These are phyloP conservation scores for Sisyra nigra DNA, from an alignment of 2,888 invertebrate genomes.

Conservation along the genomic window DNA sequence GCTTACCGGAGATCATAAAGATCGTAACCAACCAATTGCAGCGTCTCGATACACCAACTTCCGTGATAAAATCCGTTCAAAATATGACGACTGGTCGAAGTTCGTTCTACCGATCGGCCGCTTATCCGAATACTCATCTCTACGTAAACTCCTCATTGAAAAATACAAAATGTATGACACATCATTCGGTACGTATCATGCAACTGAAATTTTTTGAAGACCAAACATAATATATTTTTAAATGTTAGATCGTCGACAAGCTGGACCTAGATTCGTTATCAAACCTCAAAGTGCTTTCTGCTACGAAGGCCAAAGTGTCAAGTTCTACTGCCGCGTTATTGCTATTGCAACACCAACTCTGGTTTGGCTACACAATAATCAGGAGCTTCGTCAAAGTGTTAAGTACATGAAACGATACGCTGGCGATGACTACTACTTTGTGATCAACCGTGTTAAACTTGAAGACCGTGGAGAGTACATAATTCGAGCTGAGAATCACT, in stretches of 20 bases:
- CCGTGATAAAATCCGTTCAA: slow-evolving; percentile 71
- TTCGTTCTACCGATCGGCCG: slow-evolving; percentile 90
- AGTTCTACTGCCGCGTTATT: slow-evolving; percentile 93
- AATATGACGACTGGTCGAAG: slow-evolving; percentile 65
- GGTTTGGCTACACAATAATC: slow-evolving; percentile 89
- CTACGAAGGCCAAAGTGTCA: slow-evolving; percentile 94
- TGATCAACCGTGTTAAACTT: slow-evolving; percentile 88
- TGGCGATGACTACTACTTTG: slow-evolving; percentile 92
- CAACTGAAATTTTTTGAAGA: neutral
- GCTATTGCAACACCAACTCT: slow-evolving; percentile 88
- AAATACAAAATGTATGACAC: slow-evolving; percentile 95
- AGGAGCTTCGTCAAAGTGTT: slow-evolving; percentile 87
- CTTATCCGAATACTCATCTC: slow-evolving; percentile 91
- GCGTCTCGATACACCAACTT: slow-evolving; percentile 72
- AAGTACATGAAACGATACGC: slow-evolving; percentile 98
- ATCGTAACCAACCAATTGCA: slow-evolving; percentile 61
- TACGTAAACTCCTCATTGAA: slow-evolving; percentile 87
- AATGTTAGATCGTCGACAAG: slow-evolving; percentile 80
- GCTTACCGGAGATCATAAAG: slow-evolving; percentile 77
- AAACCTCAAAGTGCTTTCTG: slow-evolving; percentile 90
- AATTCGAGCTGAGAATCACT: slow-evolving; percentile 91
- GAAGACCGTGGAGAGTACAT: slow-evolving; percentile 96
- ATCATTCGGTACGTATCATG: slow-evolving; percentile 62
- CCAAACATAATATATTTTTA: neutral
- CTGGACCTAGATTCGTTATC: slow-evolving; percentile 95